Percentiles rank a stretch among this genome's conserved stretches.
phyloP scores from a whole-genome alignment of 1,140 invertebrate genomes.

The Rhagoletis zephyria region DNA sequence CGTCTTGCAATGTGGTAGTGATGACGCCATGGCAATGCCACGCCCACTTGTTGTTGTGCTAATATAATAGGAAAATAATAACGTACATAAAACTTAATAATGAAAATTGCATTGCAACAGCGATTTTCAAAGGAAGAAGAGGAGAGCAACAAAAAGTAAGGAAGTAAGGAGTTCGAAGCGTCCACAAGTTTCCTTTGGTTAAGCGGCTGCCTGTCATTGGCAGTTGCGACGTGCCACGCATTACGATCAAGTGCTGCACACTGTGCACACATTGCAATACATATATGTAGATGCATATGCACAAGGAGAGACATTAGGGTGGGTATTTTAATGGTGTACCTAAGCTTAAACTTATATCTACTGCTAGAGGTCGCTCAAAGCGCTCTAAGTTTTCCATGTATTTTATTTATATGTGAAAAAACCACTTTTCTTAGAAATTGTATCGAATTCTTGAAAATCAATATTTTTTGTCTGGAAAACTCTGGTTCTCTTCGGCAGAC shows the following conservation, averaged over 20 bases:
- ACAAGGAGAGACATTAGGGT: not conserved
- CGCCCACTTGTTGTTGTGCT: slow-evolving; percentile 28
- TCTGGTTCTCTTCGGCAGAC: too few relatives aligned
- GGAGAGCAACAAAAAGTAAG: not conserved
- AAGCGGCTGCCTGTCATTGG: slow-evolving; percentile 43
- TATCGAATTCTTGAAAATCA: too few relatives aligned
- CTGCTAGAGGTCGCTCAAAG: too few relatives aligned
- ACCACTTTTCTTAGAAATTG: too few relatives aligned
- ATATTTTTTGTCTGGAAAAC: too few relatives aligned
- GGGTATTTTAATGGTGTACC: too few relatives aligned
- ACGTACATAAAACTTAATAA: slow-evolving; percentile 50
- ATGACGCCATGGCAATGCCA: slow-evolving; percentile 4
- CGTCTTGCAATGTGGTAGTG: not conserved
- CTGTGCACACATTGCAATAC: slow-evolving; percentile 1
- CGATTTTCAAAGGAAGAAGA: not conserved
- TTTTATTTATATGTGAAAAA: too few relatives aligned
- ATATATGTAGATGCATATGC: not conserved
- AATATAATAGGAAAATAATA: slow-evolving; percentile 53
- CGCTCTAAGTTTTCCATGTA: too few relatives aligned
- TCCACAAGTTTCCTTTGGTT: not conserved
- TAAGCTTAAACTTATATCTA: too few relatives aligned
- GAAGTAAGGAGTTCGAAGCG: not conserved
- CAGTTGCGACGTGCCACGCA: slow-evolving; percentile 38
- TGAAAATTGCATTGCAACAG: slow-evolving; percentile 27
- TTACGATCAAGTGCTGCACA: slow-evolving; percentile 33